phyloP scores from a whole-genome alignment of 2,797 vertebrate species.

The Enteromius treurensis region DNA sequence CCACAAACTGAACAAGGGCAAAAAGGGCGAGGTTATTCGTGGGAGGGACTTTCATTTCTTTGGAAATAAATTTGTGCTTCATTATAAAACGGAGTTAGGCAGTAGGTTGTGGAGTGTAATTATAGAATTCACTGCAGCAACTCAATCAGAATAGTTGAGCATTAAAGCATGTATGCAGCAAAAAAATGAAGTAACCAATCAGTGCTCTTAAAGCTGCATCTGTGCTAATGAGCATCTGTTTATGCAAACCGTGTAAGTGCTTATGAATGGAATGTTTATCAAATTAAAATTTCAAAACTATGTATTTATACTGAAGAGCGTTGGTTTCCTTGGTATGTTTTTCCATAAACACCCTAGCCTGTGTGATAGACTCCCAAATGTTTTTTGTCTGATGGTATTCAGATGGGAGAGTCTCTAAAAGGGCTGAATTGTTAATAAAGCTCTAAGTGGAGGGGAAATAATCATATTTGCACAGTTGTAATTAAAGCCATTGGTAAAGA shows the following conservation, averaged over 20 bases:
- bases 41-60: conserved; percentile 1
- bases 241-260: not conserved
- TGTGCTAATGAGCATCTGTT: conserved; percentile 48
- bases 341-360: conserved; percentile 20
- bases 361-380: conserved; percentile 15
- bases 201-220: conserved; percentile 24
- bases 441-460: conserved; percentile 56
- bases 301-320: not conserved
- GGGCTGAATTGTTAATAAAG: conserved; percentile 41
- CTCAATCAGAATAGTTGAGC: conserved; percentile 38
- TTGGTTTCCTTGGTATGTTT: not conserved
- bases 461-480: conserved; percentile 51
- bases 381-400: conserved; percentile 12
- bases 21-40: conserved; percentile 6
- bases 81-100: conserved; percentile 17
- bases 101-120: conserved; percentile 3
- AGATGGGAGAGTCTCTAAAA: conserved; percentile 16
- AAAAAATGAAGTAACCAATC: conserved; percentile 23
- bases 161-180: not conserved
- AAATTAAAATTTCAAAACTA: conserved; percentile 3
- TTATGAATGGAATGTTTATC: conserved; percentile 7
- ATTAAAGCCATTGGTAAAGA: conserved; percentile 58
- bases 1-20: conserved; percentile 29
- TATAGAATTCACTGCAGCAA: conserved; percentile 13
- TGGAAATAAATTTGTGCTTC: not conserved